A percentile compares a stretch with the other conserved stretches of the same genome.
Conservation (phyloP, 1,140 invertebrate species). For the Drosophila pseudoobscura region DNA sequence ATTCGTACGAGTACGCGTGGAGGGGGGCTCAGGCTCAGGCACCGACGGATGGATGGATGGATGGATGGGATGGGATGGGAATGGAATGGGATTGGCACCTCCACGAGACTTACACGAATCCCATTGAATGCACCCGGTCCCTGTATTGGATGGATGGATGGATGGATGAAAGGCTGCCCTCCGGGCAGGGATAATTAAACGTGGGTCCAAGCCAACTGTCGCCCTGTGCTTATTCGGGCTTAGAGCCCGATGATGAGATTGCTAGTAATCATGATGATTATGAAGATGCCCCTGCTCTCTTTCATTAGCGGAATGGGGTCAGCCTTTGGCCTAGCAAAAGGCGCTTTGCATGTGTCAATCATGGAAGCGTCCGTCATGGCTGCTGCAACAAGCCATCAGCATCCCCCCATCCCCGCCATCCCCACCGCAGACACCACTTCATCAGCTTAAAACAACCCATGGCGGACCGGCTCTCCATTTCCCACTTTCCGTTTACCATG, state of each 20-base stretch:
- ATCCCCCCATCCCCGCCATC: neutral
- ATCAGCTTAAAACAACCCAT: constrained; percentile 41
- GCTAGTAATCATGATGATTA: constrained; percentile 3
- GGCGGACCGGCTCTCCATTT: too few species aligned
- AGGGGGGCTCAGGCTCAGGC: constrained; percentile 4
- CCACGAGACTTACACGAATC: constrained; percentile 39
- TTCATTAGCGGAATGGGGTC: constrained; percentile 50
- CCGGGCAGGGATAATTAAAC: constrained; percentile 1
- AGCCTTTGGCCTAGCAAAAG: constrained; percentile 24
- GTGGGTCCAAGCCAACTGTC: constrained; percentile 22
- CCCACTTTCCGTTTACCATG: too few species aligned
- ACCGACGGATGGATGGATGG: neutral
- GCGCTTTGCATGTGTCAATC: constrained; percentile 51
- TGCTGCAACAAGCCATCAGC: constrained; percentile 6
- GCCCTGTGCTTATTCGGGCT: neutral
- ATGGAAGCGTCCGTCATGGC: constrained; percentile 24
- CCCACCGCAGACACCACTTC: constrained; percentile 14
- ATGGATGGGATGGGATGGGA: too few species aligned
- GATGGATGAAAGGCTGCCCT: too few species aligned
- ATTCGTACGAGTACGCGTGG: neutral
- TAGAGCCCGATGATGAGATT: neutral
- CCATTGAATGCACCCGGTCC: constrained; percentile 45
- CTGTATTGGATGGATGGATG: neutral
- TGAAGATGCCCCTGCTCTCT: constrained; percentile 25
- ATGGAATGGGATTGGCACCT: neutral